Conservation (phyloP, 2,113 vertebrate species). For the Nothocercus julius region DNA sequence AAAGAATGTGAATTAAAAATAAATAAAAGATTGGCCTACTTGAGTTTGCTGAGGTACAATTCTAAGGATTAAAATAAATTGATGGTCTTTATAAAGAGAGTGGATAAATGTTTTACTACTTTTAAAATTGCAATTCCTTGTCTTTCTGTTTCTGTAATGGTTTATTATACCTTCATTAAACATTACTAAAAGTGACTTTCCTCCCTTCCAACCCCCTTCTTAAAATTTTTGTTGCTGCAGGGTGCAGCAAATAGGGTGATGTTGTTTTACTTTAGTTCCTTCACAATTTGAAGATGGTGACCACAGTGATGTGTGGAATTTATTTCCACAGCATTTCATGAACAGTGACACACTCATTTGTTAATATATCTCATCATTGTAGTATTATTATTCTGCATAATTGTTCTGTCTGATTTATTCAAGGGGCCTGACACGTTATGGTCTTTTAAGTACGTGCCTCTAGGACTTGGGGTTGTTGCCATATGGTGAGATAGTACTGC, state of each 20-base stretch:
- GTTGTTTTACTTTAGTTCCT: conserved; percentile 17
- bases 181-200: not conserved
- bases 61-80: not conserved
- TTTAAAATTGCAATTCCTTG: not conserved
- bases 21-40: too few relatives aligned
- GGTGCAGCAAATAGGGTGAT: not conserved
- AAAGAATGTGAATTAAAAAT: too few relatives aligned
- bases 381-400: conserved; percentile 66
- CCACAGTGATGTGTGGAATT: conserved; percentile 45
- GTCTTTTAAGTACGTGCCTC: conserved; percentile 75
- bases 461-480: conserved; percentile 82
- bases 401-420: conserved; percentile 63
- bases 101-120: not conserved
- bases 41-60: not conserved
- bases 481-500: conserved; percentile 75
- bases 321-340: conserved; percentile 44
- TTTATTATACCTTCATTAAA: not conserved
- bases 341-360: conserved; percentile 24
- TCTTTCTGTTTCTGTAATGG: not conserved
- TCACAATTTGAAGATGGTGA: conserved; percentile 42
- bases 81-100: not conserved
- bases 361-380: conserved; percentile 54
- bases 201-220: not conserved
- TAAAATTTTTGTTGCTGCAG: conserved; percentile 17
- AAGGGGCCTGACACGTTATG: conserved; percentile 65